A percentile compares a stretch with the other conserved stretches of the same genome.
Conservation (phyloP, 2,797 vertebrate genomes). For the Gymnothorax javanicus region DNA sequence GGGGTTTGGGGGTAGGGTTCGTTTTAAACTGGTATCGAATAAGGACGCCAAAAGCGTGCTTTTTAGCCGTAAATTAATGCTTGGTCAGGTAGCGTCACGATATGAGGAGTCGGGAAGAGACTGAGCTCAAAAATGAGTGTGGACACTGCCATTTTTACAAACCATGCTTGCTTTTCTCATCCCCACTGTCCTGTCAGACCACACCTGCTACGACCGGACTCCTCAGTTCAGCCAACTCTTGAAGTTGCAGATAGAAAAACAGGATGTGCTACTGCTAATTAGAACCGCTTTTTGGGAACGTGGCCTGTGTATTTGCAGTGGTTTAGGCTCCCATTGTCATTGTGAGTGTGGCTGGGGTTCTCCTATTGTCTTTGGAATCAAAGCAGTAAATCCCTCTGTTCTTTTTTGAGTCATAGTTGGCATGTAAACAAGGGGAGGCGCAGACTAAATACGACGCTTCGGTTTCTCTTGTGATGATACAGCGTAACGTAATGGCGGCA, state of each 20-base stretch:
- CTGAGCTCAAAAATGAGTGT: neutral
- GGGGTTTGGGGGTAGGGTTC: too few species aligned
- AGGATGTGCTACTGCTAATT: neutral
- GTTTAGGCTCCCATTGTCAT: conserved; percentile 48
- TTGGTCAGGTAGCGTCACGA: too few species aligned
- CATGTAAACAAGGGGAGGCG: conserved; percentile 49
- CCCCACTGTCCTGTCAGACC: neutral
- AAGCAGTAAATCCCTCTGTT: conserved; percentile 57
- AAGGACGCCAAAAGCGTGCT: too few species aligned
- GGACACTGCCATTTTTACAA: neutral
- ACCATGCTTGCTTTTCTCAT: neutral
- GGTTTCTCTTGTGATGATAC: conserved; percentile 38
- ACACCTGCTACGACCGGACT: neutral
- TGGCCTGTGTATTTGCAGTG: neutral
- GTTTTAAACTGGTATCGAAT: too few species aligned
- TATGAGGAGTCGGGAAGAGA: too few species aligned
- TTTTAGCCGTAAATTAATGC: too few species aligned
- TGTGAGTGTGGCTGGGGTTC: conserved; percentile 53
- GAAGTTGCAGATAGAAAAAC: neutral
- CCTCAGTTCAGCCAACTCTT: neutral
- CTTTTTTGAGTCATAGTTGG: conserved; percentile 59
- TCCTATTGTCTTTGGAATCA: conserved; percentile 58
- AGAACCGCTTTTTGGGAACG: neutral
- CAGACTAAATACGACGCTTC: conserved; percentile 59
- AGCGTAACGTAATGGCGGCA: conserved; percentile 17